A percentile compares a stretch with the other conserved stretches of the same genome.
These are phyloP conservation scores for Bubo blakistoni DNA, from an alignment of 2,113 vertebrate species.

Conservation along the genomic window DNA sequence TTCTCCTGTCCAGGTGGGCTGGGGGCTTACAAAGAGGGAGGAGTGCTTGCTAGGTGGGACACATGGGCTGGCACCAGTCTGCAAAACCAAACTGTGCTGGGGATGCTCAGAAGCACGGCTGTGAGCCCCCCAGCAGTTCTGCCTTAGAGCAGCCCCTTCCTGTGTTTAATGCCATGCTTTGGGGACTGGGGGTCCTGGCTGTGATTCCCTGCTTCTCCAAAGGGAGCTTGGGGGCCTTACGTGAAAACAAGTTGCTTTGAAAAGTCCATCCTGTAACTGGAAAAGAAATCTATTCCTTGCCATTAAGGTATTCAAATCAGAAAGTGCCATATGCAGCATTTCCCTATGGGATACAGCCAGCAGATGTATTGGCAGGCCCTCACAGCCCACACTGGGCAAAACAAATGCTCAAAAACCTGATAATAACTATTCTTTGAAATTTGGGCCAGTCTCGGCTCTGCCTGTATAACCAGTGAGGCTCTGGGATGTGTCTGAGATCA, in stretches of 20 bases:
- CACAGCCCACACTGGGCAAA: background rate
- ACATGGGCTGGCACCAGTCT: background rate
- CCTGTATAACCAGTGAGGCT: background rate
- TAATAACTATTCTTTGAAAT: background rate
- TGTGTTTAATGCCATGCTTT: background rate
- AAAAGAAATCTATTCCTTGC: background rate
- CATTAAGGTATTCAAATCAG: background rate
- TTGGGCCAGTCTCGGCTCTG: background rate
- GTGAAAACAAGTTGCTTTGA: background rate
- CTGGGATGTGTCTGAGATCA: background rate
- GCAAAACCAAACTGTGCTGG: background rate
- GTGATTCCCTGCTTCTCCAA: background rate
- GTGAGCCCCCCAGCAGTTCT: accelerated
- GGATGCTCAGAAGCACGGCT: background rate
- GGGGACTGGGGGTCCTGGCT: background rate
- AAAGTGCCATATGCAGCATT: background rate
- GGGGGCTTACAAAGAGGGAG: background rate
- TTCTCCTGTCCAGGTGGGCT: background rate
- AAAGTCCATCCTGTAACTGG: background rate
- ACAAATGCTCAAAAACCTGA: background rate
- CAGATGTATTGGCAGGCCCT: background rate
- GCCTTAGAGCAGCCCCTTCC: background rate
- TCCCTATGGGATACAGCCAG: background rate
- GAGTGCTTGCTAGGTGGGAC: background rate
- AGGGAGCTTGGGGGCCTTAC: background rate